Evolutionary conservation across 1,140 invertebrate species (phyloP).

Genomic region (Drosophila albomicans): DNA sequence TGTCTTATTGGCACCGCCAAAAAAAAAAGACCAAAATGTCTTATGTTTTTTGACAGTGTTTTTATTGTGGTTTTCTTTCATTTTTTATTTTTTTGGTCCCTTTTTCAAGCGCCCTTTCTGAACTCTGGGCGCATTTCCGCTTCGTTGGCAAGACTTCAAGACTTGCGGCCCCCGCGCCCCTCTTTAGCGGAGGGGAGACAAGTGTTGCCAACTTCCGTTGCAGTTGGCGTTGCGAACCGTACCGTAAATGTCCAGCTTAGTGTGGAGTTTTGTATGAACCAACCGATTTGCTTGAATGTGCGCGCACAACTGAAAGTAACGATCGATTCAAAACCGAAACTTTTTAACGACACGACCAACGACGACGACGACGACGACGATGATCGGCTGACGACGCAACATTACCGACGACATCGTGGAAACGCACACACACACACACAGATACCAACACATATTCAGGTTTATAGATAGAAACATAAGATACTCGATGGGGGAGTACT

Average conservation of each 20-base stretch:
- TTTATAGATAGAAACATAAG: conserved; percentile 6
- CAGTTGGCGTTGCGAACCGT: conserved; percentile 53
- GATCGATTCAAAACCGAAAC: conserved; percentile 53
- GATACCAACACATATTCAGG: too few relatives aligned
- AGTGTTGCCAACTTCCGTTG: conserved; percentile 60
- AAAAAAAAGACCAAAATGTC: conserved; percentile 29
- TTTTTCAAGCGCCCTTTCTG: conserved; percentile 39
- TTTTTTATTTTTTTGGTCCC: not conserved
- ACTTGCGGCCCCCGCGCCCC: conserved; percentile 5
- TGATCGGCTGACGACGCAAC: not conserved
- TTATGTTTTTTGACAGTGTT: conserved; percentile 31
- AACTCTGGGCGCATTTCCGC: conserved; percentile 67
- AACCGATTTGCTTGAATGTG: conserved; percentile 80
- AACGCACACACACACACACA: conserved; percentile 22
- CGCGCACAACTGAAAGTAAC: conserved; percentile 79
- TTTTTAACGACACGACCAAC: conserved; percentile 39
- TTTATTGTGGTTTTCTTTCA: conserved; percentile 29
- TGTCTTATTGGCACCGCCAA: conserved; percentile 52
- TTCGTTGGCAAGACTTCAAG: conserved; percentile 66
- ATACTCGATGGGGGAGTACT: conserved; percentile 2
- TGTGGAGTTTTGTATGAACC: conserved; percentile 24
- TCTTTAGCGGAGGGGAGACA: not conserved
- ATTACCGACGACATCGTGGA: conserved; percentile 42
- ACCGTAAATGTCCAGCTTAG: not conserved
- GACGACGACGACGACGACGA: conserved; percentile 23